Conservation (phyloP, 2,113 vertebrate genomes). For the Stegastes partitus region DNA sequence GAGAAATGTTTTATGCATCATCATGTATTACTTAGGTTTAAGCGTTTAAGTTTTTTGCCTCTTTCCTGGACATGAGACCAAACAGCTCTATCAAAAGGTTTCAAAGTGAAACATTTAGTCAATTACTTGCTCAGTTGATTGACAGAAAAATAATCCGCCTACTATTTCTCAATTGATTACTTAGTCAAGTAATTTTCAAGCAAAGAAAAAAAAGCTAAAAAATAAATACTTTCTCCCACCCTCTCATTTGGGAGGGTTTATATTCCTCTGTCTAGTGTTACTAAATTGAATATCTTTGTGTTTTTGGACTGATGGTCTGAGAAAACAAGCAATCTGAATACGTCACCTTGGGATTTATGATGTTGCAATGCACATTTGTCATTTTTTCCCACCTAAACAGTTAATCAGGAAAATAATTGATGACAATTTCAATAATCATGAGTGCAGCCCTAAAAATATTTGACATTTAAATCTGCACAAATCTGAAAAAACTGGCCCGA, state of each 20-base stretch:
- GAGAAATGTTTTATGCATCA: conserved; percentile 3
- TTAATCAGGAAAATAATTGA: not conserved
- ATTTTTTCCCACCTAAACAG: not conserved
- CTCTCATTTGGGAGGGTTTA: not conserved
- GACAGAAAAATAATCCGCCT: conserved; percentile 2
- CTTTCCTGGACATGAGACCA: not conserved
- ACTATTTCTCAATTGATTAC: not conserved
- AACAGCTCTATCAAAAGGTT: not conserved
- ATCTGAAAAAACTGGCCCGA: not conserved
- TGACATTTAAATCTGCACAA: conserved; percentile 3
- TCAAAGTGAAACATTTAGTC: not conserved
- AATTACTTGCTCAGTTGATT: not conserved
- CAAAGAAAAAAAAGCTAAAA: no score
- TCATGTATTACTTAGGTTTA: not conserved
- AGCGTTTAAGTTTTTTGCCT: not conserved
- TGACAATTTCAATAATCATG: not conserved
- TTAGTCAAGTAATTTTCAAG: not conserved
- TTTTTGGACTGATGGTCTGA: not conserved
- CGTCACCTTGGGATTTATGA: not conserved
- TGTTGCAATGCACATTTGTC: no score
- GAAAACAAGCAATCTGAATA: not conserved
- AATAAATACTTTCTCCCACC: no score
- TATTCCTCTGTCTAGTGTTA: not conserved
- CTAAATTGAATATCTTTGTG: not conserved
- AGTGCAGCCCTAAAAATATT: not conserved